Conservation (phyloP, 2,797 vertebrate species). For the Percopsis omiscomaycus region DNA sequence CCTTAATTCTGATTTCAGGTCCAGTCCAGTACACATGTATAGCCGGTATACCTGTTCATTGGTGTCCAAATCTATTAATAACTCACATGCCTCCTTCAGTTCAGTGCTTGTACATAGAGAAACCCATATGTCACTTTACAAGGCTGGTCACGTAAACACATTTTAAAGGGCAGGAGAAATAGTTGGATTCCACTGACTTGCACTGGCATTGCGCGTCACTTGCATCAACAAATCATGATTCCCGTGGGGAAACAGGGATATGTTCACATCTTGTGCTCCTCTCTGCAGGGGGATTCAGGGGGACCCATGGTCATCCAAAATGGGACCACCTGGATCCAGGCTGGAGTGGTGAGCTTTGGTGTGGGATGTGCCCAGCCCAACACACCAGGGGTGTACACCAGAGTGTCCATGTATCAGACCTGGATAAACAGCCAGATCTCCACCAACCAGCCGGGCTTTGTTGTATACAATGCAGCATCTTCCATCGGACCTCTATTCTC, state of each 20-base stretch:
- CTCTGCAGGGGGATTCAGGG: constrained; percentile 65
- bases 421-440: constrained; percentile 59
- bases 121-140: too few relatives aligned
- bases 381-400: constrained; percentile 59
- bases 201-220: too few relatives aligned
- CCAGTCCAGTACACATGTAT: too few relatives aligned
- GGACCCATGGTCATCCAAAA: constrained; percentile 61
- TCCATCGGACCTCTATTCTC: background rate
- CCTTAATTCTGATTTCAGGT: too few relatives aligned
- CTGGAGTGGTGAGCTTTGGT: constrained; percentile 64
- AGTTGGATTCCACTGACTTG: too few relatives aligned
- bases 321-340: constrained; percentile 43
- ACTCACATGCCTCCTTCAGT: too few relatives aligned
- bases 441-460: constrained; percentile 36
- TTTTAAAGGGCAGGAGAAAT: too few relatives aligned
- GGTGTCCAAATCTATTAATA: too few relatives aligned
- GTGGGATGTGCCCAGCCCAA: background rate
- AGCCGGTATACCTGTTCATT: too few relatives aligned
- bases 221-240: too few relatives aligned
- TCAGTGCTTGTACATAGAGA: too few relatives aligned
- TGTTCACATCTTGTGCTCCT: background rate
- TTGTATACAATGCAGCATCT: background rate
- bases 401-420: constrained; percentile 53
- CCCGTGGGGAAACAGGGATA: background rate
- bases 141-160: too few relatives aligned